These are phyloP conservation scores for Azemiops feae DNA, from an alignment of 2,113 vertebrate genomes.

Conservation along the genomic window DNA sequence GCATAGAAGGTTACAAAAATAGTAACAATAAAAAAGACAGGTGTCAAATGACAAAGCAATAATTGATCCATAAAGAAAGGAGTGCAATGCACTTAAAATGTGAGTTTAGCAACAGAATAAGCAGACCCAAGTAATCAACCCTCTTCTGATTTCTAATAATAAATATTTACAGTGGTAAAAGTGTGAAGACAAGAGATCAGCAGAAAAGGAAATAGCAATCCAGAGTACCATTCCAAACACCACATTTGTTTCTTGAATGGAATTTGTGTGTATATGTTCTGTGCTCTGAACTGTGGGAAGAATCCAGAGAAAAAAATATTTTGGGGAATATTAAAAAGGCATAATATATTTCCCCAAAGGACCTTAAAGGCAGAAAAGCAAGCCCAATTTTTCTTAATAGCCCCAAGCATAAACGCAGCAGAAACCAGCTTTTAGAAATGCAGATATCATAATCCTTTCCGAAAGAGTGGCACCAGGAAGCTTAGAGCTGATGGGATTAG, in stretches of 20 bases:
- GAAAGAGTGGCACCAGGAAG: too few relatives aligned
- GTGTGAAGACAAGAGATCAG: neutral
- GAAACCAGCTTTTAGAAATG: too few relatives aligned
- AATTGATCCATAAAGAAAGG: neutral
- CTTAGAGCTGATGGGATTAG: too few relatives aligned
- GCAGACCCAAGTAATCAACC: neutral
- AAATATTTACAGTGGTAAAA: neutral
- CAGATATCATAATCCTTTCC: too few relatives aligned
- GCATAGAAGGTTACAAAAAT: neutral
- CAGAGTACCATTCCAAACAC: neutral
- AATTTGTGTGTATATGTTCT: neutral
- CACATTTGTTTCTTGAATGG: neutral
- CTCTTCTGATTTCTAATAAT: neutral
- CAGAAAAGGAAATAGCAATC: neutral
- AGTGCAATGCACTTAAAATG: slow-evolving; percentile 9
- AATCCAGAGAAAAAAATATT: too few relatives aligned
- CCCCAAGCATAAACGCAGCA: too few relatives aligned
- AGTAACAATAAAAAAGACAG: neutral
- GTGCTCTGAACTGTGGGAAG: neutral
- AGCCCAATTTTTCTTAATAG: too few relatives aligned
- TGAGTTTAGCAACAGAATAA: neutral
- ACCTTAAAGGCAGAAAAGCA: too few relatives aligned
- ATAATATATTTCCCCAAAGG: too few relatives aligned
- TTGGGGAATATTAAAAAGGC: too few relatives aligned
- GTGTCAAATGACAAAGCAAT: neutral